Evolutionary conservation across 1,140 invertebrate species (phyloP).

Genomic region (Chymomyza costata): DNA sequence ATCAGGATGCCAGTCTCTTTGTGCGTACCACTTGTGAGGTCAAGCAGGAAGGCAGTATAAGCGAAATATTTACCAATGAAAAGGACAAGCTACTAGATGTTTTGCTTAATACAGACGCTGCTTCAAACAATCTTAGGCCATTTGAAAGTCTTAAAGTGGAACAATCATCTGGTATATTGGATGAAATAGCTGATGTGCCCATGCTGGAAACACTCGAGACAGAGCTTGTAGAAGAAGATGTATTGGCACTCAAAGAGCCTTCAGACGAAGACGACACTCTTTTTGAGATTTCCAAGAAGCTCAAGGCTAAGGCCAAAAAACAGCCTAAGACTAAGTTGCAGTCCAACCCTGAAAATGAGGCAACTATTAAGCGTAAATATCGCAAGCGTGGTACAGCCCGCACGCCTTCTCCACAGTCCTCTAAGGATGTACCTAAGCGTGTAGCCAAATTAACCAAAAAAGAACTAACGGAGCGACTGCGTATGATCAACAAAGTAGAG

Average conservation of each 20-base stretch:
- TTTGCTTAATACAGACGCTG: constrained; percentile 48
- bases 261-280: constrained; percentile 10
- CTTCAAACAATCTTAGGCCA: constrained; percentile 34
- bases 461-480: constrained; percentile 61
- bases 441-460: constrained; percentile 58
- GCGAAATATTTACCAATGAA: constrained; percentile 59
- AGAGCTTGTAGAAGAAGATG: constrained; percentile 51
- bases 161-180: constrained; percentile 48
- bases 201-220: constrained; percentile 34
- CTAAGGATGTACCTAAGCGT: constrained; percentile 32
- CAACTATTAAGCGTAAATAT: constrained; percentile 61
- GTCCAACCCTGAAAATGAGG: too few relatives aligned
- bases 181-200: constrained; percentile 64
- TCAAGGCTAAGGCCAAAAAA: constrained; percentile 8
- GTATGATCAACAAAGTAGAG: constrained; percentile 64
- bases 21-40: constrained; percentile 9
- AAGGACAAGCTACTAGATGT: constrained; percentile 61
- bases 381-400: constrained; percentile 31
- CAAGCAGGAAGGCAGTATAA: constrained; percentile 42
- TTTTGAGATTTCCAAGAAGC: too few relatives aligned
- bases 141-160: constrained; percentile 56
- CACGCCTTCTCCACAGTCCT: constrained; percentile 21
- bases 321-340: constrained; percentile 19
- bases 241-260: constrained; percentile 39
- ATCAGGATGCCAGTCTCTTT: constrained; percentile 54